Conservation (phyloP, 1,140 invertebrate genomes). For the Anadara kagoshimensis region DNA sequence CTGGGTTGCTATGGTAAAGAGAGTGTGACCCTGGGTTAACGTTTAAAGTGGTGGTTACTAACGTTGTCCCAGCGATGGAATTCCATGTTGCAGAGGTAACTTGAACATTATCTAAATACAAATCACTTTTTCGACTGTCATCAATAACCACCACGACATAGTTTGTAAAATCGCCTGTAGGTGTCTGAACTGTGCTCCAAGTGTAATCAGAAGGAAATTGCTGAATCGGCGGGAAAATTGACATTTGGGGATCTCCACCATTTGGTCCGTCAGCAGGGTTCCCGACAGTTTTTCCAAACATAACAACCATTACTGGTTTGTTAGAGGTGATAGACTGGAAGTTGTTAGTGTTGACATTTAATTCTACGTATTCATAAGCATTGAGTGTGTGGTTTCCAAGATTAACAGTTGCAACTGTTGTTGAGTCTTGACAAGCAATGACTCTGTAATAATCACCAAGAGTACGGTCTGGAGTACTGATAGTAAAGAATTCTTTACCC, state of each 20-base stretch:
- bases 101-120: constrained; percentile 21
- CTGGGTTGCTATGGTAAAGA: constrained; percentile 41
- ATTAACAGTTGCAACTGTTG: constrained; percentile 6
- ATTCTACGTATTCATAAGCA: constrained; percentile 10
- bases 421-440: constrained; percentile 18
- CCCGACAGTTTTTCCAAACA: constrained; percentile 44
- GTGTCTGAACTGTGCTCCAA: constrained; percentile 41
- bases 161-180: constrained; percentile 39
- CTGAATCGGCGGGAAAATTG: constrained; percentile 29
- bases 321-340: constrained; percentile 27
- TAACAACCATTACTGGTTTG: constrained; percentile 41
- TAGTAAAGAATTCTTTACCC: constrained; percentile 49
- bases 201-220: constrained; percentile 52
- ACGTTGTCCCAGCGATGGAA: constrained; percentile 9
- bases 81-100: constrained; percentile 17
- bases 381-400: constrained; percentile 6
- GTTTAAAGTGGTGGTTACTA: constrained; percentile 26
- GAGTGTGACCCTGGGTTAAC: constrained; percentile 43
- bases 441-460: constrained; percentile 36
- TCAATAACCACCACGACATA: constrained; percentile 44
- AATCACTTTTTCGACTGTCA: constrained; percentile 14
- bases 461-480: constrained; percentile 37
- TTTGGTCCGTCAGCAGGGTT: constrained; percentile 20
- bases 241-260: constrained; percentile 50
- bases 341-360: constrained; percentile 30